Evolutionary conservation across 2,113 vertebrate genomes (phyloP), one percentile per base, ranked within the genome.

Genomic region (Pedetes capensis): DNA sequence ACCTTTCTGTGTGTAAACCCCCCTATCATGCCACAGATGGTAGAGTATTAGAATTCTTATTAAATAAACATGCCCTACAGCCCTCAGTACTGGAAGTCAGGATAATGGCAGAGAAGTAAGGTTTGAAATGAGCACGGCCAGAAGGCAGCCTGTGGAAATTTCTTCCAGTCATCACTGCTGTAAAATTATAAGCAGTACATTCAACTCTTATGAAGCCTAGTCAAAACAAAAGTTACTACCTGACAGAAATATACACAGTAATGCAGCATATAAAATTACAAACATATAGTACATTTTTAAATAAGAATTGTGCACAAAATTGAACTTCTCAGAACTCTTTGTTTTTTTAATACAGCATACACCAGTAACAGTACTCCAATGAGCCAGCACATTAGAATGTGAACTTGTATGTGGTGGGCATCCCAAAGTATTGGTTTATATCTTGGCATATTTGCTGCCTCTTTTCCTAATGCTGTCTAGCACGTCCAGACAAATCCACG

Each of bases 151-250:
- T 32, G 18, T 66, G 25, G 55, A 90, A 71, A 90, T 74, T 32
- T 81, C 81, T 92, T 83, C 27, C 25, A 87, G 59, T 64, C 17
- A 66, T 66, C 51, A 53, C 22, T 22, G 18, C 17, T 79, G 10
- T 72, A 89, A 95, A 96, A 92, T 88, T 92, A 93, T 47, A 97
- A 93, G 32, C 44, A 88, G 66, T 34, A 25, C 61, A 51, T 92
- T 95, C 71, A 84, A 57, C 78, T 96, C 55, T 87, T 76, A 87
- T 61, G 25, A 80, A 87, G 8, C 37, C 80, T 63, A 87, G 34
- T 89, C 79, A 91, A 93, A 92, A 94, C 27, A 88, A 83, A 91
- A 89, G 75, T 75, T 88, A 25, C 69, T 79, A 86, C 83, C 57
- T 95, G 72, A 92, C 59, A 87, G 32, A 23, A 84, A 93, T 59